Conservation (phyloP, 2,797 vertebrate species). For the Enteromius radiatus region DNA sequence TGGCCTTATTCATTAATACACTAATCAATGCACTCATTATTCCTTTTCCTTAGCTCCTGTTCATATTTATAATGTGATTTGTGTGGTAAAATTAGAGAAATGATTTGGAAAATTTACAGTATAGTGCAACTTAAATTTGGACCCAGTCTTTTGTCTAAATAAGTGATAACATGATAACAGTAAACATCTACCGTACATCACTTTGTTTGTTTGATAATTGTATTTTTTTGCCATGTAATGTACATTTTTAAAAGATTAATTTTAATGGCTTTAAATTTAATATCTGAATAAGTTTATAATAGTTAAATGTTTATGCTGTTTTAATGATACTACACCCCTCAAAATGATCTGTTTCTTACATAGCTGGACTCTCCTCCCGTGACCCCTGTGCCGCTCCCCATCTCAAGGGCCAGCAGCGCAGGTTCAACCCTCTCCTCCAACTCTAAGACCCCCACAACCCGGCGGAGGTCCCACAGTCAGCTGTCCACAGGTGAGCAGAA, state of each 20-base stretch:
- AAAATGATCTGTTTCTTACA: background rate
- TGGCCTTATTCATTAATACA: background rate
- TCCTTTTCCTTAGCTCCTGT: background rate
- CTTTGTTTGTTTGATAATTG: background rate
- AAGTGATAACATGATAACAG: no score
- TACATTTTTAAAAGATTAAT: background rate
- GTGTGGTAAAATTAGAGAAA: background rate
- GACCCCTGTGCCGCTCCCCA: conserved; percentile 77
- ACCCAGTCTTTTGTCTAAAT: background rate
- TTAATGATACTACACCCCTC: no score
- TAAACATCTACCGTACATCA: background rate
- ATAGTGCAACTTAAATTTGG: background rate
- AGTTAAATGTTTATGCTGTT: background rate
- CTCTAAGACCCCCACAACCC: conserved; percentile 72
- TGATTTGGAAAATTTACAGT: background rate
- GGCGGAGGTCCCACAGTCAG: conserved; percentile 78
- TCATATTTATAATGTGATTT: background rate
- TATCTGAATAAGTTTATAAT: background rate
- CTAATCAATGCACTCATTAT: background rate
- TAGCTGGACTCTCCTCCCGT: conserved; percentile 81
- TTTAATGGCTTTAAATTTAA: background rate
- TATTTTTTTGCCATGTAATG: background rate
- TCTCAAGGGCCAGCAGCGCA: conserved; percentile 79
- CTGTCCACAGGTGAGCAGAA: conserved; percentile 72
- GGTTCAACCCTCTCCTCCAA: conserved; percentile 75